Evolutionary conservation across 2,113 vertebrate genomes (phyloP), one percentile per base, ranked within the genome.

Genomic region (Halichoeres trimaculatus): DNA sequence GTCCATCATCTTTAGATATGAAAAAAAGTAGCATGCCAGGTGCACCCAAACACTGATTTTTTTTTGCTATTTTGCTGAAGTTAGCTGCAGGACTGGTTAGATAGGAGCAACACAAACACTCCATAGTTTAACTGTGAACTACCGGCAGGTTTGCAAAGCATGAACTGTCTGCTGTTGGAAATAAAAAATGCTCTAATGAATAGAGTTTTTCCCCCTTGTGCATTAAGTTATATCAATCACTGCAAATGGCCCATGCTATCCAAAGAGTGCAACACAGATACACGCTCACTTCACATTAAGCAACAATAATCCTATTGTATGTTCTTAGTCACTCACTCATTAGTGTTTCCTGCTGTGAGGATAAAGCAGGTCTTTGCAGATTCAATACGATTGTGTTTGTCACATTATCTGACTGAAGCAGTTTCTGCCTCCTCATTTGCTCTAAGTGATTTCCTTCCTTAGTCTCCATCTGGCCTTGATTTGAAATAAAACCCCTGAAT

Each of bases 331-430:
- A 24, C 7, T 7, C 48, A 64, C 26, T 65, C 26, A 47, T 81
- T 66, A 48, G 63, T 0, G 51, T 40, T 19, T 10, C 84, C 81
- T 51, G 84, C 79, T 80, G 81, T 55, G 82, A 87, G 80, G 88
- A 74, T 80, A 36, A 75, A 59, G 19, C 47, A 17, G 10, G 35
- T 41, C 43, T 76, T 72, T 23, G 20, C 48, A 53, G 55, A 58
- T 45, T 64, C 36, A 19, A 4, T 53, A 10, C 6, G n/a, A 8
- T 41, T 30, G 58, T 56, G 35, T 80, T 43, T 54, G 62, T 63
- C 65, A 58, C 11, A 8, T 70, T 58, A 24, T 61, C 52, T 84
- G 53, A 6, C 61, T 69, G 52, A 58, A 70, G 48, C 67, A 23
- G 66, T 66, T 72, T 66, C 43, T 45, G 40, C 23, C 2, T 9